Evolutionary conservation across 1,140 invertebrate species (phyloP), one percentile per base, ranked within the genome.

Genomic region (Orchesella cincta): DNA sequence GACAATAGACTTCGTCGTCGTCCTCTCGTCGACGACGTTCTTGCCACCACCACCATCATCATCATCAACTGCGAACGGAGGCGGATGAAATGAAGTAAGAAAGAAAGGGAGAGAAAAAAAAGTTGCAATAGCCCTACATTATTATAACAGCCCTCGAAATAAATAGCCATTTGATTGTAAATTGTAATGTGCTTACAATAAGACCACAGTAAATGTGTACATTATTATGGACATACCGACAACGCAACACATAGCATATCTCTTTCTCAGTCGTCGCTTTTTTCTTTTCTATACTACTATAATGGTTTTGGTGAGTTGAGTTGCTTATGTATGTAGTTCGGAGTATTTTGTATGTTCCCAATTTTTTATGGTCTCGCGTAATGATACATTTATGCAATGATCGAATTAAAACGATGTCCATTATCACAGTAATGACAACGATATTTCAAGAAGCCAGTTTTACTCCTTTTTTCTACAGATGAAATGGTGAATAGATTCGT

Each of bases 341-440:
- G 39, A 12, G 20, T 20, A 46, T 46, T 46, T 46, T 46, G 39
- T 46, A 46, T 20, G 39, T 12, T 46, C 39, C 20, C 39, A 46
- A 46, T 46, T 46, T 46, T 46, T 46, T 8, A 46, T 46, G 39
- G 39, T 46, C 39, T 46, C 39, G 39, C 39, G 54, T 67, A 67
- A 67, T 67, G 62, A 67, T 67, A 67, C 62, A 67, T 67, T 67
- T 67, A 67, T 67, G 62, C 62, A 67, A 67, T 67, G 62, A 67
- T 67, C 28, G 52, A 57, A 57, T 57, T 57, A 57, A 57, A 57
- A 57, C 14, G 52, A 57, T 57, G 52, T 57, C 52, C 52, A 57
- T 57, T 57, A 57, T 57, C 52, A 57, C 52, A 18, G 23, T 57
- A 57, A 57, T 57, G 52, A 57, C 23, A 23, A 57, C 52, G 23